A percentile compares a stretch with the other conserved stretches of the same genome.
These are phyloP conservation scores for Parauchenoglanis ngamensis DNA, from an alignment of 2,797 vertebrate species.

Conservation along the genomic window DNA sequence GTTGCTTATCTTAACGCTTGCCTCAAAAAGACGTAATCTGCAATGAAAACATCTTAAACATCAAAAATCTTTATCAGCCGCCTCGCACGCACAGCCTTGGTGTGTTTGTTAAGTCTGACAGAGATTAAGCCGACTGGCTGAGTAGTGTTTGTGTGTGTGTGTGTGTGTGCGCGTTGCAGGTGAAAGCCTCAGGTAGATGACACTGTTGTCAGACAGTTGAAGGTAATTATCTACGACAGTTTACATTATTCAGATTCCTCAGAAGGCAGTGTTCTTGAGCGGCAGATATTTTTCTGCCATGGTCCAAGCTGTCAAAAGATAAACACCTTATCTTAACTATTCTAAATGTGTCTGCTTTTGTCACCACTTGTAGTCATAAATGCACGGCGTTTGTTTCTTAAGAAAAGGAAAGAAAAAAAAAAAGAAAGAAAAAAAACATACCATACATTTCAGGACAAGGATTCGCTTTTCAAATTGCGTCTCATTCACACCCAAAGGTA, in stretches of 20 bases:
- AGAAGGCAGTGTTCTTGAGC: slow-evolving; percentile 30
- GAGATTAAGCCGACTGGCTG: slow-evolving; percentile 42
- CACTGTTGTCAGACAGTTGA: slow-evolving; percentile 64
- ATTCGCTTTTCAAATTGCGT: slow-evolving; percentile 4
- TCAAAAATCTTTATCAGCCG: slow-evolving; percentile 55
- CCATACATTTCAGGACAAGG: not conserved
- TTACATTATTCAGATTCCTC: slow-evolving; percentile 63
- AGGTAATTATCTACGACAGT: slow-evolving; percentile 59
- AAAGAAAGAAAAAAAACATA: not conserved
- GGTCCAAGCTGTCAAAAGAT: slow-evolving; percentile 26
- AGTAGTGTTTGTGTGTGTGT: slow-evolving; percentile 38
- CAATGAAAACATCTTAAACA: slow-evolving; percentile 59
- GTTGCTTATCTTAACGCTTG: slow-evolving; percentile 51
- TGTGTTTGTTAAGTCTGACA: slow-evolving; percentile 53
- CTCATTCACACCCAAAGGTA: not conserved
- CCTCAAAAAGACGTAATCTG: slow-evolving; percentile 51
- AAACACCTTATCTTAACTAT: slow-evolving; percentile 37
- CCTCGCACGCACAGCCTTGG: slow-evolving; percentile 56
- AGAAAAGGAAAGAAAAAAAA: not conserved
- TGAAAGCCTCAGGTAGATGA: slow-evolving; percentile 43
- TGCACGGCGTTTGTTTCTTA: slow-evolving; percentile 20
- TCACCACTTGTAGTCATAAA: slow-evolving; percentile 17
- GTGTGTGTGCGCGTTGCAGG: slow-evolving; percentile 41
- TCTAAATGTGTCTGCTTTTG: slow-evolving; percentile 25
- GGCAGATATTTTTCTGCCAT: slow-evolving; percentile 17